These are phyloP conservation scores for Zeuzera pyrina DNA, from an alignment of 2,888 invertebrate species.

Conservation along the genomic window DNA sequence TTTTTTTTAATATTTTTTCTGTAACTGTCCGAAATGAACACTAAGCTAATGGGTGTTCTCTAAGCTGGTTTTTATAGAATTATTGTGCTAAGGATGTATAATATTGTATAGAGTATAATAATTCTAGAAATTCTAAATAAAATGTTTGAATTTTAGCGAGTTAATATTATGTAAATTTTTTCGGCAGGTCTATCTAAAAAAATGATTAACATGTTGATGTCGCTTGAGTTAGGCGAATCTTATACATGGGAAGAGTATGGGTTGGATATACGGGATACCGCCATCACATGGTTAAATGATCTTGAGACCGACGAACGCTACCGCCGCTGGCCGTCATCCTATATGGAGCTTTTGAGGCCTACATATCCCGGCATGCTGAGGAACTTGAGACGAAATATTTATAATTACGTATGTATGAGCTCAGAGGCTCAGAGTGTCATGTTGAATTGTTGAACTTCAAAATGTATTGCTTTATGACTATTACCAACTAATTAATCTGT, in stretches of 20 bases:
- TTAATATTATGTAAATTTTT: background rate
- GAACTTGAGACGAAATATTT: conserved; percentile 88
- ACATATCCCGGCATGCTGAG: conserved; percentile 98
- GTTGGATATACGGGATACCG: conserved; percentile 93
- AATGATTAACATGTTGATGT: conserved; percentile 76
- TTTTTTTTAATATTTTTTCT: no score
- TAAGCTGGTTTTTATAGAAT: no score
- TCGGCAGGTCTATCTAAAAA: conserved; percentile 75
- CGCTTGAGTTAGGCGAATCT: conserved; percentile 78
- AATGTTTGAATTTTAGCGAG: background rate
- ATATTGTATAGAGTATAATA: no score
- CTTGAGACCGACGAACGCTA: conserved; percentile 93
- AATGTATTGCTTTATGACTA: no score
- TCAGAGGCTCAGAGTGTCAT: no score
- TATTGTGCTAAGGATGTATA: no score
- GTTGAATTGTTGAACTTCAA: no score
- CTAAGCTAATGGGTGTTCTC: no score
- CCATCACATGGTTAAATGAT: conserved; percentile 96
- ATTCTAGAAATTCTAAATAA: no score
- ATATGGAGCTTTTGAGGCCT: conserved; percentile 93
- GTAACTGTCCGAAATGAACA: no score
- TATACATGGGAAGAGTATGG: conserved; percentile 84
- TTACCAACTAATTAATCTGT: no score
- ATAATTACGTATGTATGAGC: conserved; percentile 84
- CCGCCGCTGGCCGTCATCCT: conserved; percentile 88